A percentile compares a stretch with the other conserved stretches of the same genome.
Evolutionary conservation across 2,797 vertebrate genomes (phyloP).

Genomic region (Hoplostethus atlanticus): DNA sequence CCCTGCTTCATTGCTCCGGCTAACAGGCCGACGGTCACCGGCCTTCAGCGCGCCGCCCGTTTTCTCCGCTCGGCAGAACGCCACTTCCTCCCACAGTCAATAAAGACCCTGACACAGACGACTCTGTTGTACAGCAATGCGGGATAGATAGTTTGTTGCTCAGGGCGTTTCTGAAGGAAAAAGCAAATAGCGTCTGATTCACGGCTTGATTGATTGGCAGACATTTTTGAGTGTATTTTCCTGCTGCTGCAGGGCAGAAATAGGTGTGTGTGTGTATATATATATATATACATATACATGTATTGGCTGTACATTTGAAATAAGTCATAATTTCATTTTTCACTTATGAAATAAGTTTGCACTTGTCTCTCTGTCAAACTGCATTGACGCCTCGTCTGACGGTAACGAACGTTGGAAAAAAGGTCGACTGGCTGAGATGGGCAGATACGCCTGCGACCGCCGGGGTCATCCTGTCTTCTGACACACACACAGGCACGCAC

Average conservation of each 20-base stretch:
- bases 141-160: constrained; percentile 10
- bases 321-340: too few relatives aligned
- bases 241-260: not conserved
- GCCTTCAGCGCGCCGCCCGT: constrained; percentile 23
- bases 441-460: constrained; percentile 50
- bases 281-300: too few relatives aligned
- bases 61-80: constrained; percentile 26
- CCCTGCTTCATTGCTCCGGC: constrained; percentile 76
- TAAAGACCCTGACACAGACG: constrained; percentile 56
- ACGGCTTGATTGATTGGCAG: not conserved
- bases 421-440: constrained; percentile 33
- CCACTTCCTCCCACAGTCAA: constrained; percentile 56
- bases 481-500: constrained; percentile 23
- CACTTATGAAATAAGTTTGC: constrained; percentile 45
- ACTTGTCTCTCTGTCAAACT: constrained; percentile 48
- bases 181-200: not conserved
- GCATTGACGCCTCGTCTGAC: constrained; percentile 54
- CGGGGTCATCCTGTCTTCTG: constrained; percentile 55
- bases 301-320: constrained; percentile 4
- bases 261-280: not conserved
- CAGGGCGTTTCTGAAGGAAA: constrained; percentile 8
- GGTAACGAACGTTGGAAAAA: constrained; percentile 60
- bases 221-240: not conserved
- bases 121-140: constrained; percentile 37
- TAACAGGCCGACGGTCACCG: constrained; percentile 63